Conservation (phyloP, 2,888 invertebrate genomes). For the Caenorhabditis panamensis region DNA sequence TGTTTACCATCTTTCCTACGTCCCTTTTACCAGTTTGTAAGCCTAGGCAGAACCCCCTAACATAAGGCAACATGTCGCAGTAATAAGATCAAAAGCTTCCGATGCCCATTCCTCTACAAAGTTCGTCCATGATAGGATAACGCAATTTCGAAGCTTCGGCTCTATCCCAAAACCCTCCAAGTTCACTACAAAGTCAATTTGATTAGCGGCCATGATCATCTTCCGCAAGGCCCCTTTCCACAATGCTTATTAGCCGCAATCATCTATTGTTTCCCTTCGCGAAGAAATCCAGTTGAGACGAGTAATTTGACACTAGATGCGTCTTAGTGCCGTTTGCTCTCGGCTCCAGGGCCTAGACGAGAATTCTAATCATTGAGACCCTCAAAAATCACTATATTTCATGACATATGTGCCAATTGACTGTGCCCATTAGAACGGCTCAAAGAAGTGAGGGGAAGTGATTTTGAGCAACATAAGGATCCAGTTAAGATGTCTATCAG, state of each 20-base stretch:
- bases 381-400: slow-evolving; percentile 58
- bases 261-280: slow-evolving; percentile 30
- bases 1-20: too few species aligned
- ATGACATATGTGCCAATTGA: slow-evolving; percentile 58
- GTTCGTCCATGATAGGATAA: background rate
- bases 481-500: slow-evolving; percentile 50
- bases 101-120: slow-evolving; percentile 1
- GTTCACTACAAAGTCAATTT: slow-evolving; percentile 41
- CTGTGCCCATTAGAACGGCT: background rate
- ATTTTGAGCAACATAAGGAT: slow-evolving; percentile 54
- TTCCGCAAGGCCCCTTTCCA: too few species aligned
- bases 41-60: too few species aligned
- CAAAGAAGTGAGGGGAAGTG: background rate
- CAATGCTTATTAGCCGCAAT: slow-evolving; percentile 44
- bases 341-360: too few species aligned
- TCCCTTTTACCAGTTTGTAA: too few species aligned
- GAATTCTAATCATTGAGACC: too few species aligned
- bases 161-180: background rate
- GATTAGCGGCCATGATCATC: slow-evolving; percentile 40
- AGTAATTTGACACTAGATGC: slow-evolving; percentile 25
- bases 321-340: background rate
- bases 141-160: slow-evolving; percentile 19
- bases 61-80: too few species aligned
- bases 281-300: too few species aligned
- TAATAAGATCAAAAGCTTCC: too few species aligned